Evolutionary conservation across 2,888 invertebrate species (phyloP), one percentile per base, ranked within the genome.

Genomic region (Acrobasis repandana): DNA sequence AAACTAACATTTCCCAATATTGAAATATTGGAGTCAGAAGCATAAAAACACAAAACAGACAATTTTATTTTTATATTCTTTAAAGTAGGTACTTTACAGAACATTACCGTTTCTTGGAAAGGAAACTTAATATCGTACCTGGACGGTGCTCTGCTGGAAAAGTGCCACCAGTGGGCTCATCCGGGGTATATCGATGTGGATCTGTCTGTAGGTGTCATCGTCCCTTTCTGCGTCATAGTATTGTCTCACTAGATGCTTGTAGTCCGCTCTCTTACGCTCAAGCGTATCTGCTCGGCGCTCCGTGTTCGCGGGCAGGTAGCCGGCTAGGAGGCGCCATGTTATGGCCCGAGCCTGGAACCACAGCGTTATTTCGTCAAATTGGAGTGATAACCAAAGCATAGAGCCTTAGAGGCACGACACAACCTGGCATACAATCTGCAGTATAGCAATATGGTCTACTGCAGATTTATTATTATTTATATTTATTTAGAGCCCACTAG

Each of bases 181-280:
- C 79, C 99, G 94, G 61, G 99, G 99, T 86, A 99, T 98, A 89
- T 99, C 99, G 77, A 99, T 99, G 88, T 99, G 98, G 87, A 99
- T 99, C 95, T 93, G 90, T 49, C 90, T 67, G 92, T 98, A 99
- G 20, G 98, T 99, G 79, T 99, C 99, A 78, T 98, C 97, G 75
- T 95, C 95, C 57, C 93, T 77, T 75, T 96, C 96, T 0, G 97
- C 96, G 77, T 97, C 97, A 86, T 98, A 99, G 93, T 99, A 99
- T 87, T 99, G 98, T 68, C 96, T 95, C 18, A 99, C 97, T 73
- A 98, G 95, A 83, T 97, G 97, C 94, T 97, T 97, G 91, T 99
- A 99, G 84, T 99, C 99, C 63, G 97, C 95, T 15, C 99, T 94
- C 91, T 99, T 99, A 60, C 98, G 93, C 79, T 97, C 96, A 66